Evolutionary conservation across 1,140 invertebrate species (phyloP).

Genomic region (Whitmania pigra): DNA sequence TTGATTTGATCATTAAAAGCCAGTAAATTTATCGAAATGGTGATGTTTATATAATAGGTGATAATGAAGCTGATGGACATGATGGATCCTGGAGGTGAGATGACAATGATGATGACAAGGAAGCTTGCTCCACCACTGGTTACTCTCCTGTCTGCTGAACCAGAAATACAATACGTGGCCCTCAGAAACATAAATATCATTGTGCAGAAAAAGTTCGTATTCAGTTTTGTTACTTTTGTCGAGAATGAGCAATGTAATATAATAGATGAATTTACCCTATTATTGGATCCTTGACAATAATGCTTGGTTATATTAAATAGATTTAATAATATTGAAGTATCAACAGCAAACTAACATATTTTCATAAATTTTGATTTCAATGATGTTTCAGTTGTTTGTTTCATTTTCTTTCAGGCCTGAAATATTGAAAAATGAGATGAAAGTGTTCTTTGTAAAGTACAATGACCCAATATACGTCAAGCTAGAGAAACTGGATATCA

Average conservation of each 20-base stretch:
- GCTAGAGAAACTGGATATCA: conserved; percentile 96
- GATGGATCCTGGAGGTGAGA: conserved; percentile 79
- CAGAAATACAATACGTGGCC: conserved; percentile 97
- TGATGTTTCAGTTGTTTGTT: no score
- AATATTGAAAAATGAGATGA: conserved; percentile 98
- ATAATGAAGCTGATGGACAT: conserved; percentile 97
- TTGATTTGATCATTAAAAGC: neutral
- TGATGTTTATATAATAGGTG: conserved; percentile 34
- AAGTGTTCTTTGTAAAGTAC: conserved; percentile 99
- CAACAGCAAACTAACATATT: neutral
- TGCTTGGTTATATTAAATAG: no score
- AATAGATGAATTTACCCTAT: no score
- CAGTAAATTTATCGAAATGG: neutral
- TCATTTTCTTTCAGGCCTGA: conserved; percentile 57
- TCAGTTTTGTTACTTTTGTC: conserved; percentile 1
- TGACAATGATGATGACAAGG: conserved; percentile 81
- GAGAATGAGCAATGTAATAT: no score
- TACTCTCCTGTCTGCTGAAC: conserved; percentile 89
- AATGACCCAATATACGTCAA: conserved; percentile 99
- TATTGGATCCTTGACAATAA: no score
- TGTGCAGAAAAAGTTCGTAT: conserved; percentile 69
- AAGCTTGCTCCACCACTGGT: conserved; percentile 99
- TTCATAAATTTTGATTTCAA: neutral
- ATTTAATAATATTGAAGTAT: neutral
- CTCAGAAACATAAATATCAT: conserved; percentile 96